A percentile compares a stretch with the other conserved stretches of the same genome.
Evolutionary conservation across 1,140 invertebrate species (phyloP).

Genomic region (Hestina assimilis): DNA sequence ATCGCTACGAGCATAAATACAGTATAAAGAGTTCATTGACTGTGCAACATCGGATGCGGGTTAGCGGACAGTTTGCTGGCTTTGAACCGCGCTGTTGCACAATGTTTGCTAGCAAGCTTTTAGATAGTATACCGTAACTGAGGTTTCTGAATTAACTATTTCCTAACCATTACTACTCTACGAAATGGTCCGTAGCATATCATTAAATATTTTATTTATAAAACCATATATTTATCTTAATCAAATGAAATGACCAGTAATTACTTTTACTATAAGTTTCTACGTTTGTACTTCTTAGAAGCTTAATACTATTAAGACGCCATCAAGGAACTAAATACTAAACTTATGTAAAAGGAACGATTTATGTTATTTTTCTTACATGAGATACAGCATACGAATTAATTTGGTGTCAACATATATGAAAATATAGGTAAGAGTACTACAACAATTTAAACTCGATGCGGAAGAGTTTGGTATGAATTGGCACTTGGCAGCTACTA

Average conservation of each 20-base stretch:
- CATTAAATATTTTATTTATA: background rate
- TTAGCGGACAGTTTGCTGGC: conserved; percentile 33
- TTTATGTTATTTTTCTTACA: background rate
- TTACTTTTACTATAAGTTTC: too few relatives aligned
- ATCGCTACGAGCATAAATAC: conserved; percentile 27
- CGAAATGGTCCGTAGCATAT: background rate
- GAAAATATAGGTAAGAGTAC: conserved; percentile 7
- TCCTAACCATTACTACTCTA: background rate
- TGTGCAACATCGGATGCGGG: conserved; percentile 38
- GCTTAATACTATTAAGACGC: too few relatives aligned
- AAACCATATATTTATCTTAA: too few relatives aligned
- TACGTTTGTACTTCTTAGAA: too few relatives aligned
- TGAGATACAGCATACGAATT: background rate
- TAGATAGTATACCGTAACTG: background rate
- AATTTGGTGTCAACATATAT: background rate
- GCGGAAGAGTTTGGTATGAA: conserved; percentile 10
- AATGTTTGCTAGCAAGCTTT: conserved; percentile 16
- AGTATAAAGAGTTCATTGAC: conserved; percentile 44
- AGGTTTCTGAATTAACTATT: background rate
- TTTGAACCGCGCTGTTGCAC: conserved; percentile 35
- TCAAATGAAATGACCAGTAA: too few relatives aligned
- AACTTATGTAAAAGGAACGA: too few relatives aligned
- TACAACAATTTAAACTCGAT: background rate
- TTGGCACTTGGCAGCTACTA: conserved; percentile 5
- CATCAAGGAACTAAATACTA: too few relatives aligned